A percentile compares a stretch with the other conserved stretches of the same genome.
Evolutionary conservation across 2,888 invertebrate genomes (phyloP).

Genomic region (Disparrhopalites patrizii): DNA sequence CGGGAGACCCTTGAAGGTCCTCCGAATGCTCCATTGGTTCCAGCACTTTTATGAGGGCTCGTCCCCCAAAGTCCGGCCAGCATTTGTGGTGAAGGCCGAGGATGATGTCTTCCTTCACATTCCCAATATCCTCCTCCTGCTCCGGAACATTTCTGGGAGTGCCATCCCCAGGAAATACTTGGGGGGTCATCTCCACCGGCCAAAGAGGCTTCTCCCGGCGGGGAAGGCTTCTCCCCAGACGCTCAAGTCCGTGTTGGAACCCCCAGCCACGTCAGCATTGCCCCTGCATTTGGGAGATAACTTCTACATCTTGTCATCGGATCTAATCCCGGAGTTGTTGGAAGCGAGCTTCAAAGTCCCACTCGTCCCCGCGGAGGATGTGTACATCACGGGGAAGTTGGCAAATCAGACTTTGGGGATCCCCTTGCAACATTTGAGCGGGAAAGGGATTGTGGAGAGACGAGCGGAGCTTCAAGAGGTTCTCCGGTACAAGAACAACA

Average conservation of each 20-base stretch:
- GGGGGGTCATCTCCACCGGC: not conserved
- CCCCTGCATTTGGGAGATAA: not conserved
- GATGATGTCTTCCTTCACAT: slow-evolving; percentile 1
- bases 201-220: not conserved
- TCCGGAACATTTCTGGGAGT: not conserved
- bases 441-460: not conserved
- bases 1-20: not conserved
- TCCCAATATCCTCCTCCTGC: not conserved
- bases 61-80: not conserved
- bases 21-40: not conserved
- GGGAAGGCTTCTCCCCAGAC: not conserved
- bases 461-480: not conserved
- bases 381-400: not conserved
- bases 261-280: not conserved
- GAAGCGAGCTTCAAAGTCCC: not conserved
- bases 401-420: not conserved
- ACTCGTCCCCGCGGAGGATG: not conserved
- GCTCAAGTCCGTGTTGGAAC: not conserved
- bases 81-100: not conserved
- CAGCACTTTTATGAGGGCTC: not conserved
- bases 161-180: not conserved
- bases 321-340: not conserved
- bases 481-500: not conserved
- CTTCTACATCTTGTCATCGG: not conserved
- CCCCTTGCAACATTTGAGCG: not conserved